Conservation (phyloP, 2,888 invertebrate species). For the Drosophila vallismaia region DNA sequence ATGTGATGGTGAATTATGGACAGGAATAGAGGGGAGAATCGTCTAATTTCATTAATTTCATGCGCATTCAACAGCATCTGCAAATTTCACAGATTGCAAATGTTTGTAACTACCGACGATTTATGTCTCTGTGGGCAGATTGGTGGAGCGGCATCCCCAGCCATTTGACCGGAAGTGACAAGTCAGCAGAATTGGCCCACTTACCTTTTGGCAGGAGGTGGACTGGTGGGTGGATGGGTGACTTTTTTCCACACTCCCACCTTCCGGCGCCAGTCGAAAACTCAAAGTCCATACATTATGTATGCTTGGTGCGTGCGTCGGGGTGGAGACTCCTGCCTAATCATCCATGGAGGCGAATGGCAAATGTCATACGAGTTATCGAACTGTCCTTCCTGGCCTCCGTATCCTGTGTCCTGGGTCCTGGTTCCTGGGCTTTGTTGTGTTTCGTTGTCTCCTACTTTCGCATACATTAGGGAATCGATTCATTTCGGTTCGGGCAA, state of each 20-base stretch:
- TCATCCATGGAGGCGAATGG: slow-evolving; percentile 66
- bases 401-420: slow-evolving; percentile 13
- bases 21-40: slow-evolving; percentile 22
- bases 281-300: slow-evolving; percentile 32
- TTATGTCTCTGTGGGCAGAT: slow-evolving; percentile 50
- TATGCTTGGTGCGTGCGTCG: slow-evolving; percentile 15
- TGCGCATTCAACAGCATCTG: slow-evolving; percentile 65
- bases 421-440: slow-evolving; percentile 18
- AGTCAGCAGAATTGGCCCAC: slow-evolving; percentile 73
- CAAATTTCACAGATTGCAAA: slow-evolving; percentile 65
- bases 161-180: slow-evolving; percentile 77
- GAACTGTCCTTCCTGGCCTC: slow-evolving; percentile 31
- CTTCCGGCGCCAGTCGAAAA: slow-evolving; percentile 9
- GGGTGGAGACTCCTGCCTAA: slow-evolving; percentile 56
- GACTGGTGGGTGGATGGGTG: not conserved
- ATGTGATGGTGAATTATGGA: slow-evolving; percentile 49
- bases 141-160: slow-evolving; percentile 53
- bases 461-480: slow-evolving; percentile 72
- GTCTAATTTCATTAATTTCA: slow-evolving; percentile 75
- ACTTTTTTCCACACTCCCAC: slow-evolving; percentile 7
- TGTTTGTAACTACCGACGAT: slow-evolving; percentile 25
- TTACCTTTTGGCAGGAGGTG: slow-evolving; percentile 53
- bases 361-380: slow-evolving; percentile 67
- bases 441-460: slow-evolving; percentile 28
- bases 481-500: slow-evolving; percentile 68